These are phyloP conservation scores for Perizoma affinitatum DNA, from an alignment of 2,888 invertebrate species.

Conservation along the genomic window DNA sequence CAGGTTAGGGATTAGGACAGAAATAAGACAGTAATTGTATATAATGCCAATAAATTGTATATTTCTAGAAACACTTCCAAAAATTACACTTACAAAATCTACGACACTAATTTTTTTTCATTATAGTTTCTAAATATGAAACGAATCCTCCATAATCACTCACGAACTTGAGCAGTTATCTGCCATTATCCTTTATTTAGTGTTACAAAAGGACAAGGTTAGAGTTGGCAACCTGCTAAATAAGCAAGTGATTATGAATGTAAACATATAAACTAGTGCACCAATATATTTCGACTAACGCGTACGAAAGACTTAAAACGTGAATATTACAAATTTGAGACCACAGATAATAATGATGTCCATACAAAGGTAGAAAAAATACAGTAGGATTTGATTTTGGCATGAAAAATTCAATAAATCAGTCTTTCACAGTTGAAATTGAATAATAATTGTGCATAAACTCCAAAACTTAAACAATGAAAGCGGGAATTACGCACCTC, in stretches of 20 bases:
- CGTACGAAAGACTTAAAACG: constrained; percentile 24
- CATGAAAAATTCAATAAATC: constrained; percentile 58
- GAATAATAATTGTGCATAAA: constrained; percentile 47
- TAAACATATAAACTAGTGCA: constrained; percentile 50
- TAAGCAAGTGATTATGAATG: constrained; percentile 1
- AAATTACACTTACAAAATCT: constrained; percentile 30
- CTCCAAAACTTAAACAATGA: constrained; percentile 30
- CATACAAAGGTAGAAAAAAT: constrained; percentile 49
- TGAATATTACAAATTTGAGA: constrained; percentile 18
- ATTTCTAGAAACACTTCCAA: constrained; percentile 63
- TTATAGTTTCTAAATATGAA: constrained; percentile 23
- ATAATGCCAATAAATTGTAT: constrained; percentile 65
- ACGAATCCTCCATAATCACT: constrained; percentile 15
- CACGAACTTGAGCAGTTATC: too few species aligned
- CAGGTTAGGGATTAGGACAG: not conserved
- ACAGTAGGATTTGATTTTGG: constrained; percentile 53
- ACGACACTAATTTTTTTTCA: constrained; percentile 18
- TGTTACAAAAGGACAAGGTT: too few species aligned
- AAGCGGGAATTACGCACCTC: constrained; percentile 23
- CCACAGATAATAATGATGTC: constrained; percentile 1
- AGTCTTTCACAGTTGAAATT: constrained; percentile 72
- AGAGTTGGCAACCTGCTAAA: too few species aligned
- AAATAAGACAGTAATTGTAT: constrained; percentile 44
- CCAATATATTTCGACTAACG: constrained; percentile 55
- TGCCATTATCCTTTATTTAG: too few species aligned